phyloP scores from a whole-genome alignment of 2,113 vertebrate species.

The Eira barbara region DNA sequence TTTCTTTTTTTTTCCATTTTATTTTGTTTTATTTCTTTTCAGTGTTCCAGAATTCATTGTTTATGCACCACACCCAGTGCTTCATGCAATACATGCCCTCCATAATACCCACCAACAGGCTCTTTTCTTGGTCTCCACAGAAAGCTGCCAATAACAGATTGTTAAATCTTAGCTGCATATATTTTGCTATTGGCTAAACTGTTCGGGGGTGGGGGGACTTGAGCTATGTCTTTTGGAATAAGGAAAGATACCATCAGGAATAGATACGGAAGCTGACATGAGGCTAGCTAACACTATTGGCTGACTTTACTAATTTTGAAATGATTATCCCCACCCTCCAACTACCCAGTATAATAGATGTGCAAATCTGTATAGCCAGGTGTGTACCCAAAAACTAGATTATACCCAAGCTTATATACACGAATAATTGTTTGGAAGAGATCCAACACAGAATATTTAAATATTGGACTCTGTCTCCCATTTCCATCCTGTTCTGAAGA shows the following conservation, averaged over 20 bases:
- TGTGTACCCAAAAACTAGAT: not conserved
- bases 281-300: not conserved
- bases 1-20: too few relatives aligned
- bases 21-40: too few relatives aligned
- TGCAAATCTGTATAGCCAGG: not conserved
- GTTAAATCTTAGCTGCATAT: not conserved
- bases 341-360: not conserved
- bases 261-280: not conserved
- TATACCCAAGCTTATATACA: not conserved
- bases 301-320: not conserved
- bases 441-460: not conserved
- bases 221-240: not conserved
- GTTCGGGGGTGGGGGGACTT: not conserved
- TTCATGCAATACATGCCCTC: too few relatives aligned
- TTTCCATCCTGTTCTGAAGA: not conserved
- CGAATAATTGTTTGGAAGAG: not conserved
- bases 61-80: too few relatives aligned
- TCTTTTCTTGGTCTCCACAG: not conserved
- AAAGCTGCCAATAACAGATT: not conserved
- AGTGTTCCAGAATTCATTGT: too few relatives aligned
- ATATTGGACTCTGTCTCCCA: not conserved
- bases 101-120: too few relatives aligned
- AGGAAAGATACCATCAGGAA: not conserved
- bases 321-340: not conserved
- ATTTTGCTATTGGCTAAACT: not conserved